Conservation (phyloP, 2,888 invertebrate species). For the Gibbula magus region DNA sequence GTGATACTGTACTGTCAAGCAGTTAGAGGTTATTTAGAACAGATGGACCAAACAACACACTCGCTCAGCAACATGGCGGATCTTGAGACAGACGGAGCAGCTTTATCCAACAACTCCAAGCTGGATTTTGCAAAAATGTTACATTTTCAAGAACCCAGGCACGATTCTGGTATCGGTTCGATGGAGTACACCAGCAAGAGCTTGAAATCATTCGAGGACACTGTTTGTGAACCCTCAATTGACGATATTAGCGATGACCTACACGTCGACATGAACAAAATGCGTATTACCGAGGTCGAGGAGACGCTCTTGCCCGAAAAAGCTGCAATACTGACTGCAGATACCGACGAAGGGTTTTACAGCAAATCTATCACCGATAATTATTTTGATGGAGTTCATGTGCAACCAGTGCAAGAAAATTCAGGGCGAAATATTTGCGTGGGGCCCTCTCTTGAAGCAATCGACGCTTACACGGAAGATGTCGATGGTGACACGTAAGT, state of each 20-base stretch:
- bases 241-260: not conserved
- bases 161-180: not conserved
- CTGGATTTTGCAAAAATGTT: not conserved
- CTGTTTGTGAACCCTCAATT: too few species aligned
- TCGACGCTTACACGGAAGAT: conserved; percentile 55
- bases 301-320: not conserved
- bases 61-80: too few species aligned
- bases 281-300: not conserved
- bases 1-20: too few species aligned
- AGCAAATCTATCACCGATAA: not conserved
- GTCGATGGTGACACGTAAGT: conserved; percentile 70
- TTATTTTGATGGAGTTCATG: not conserved
- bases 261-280: not conserved
- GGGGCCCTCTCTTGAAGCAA: conserved; percentile 15
- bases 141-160: not conserved
- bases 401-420: not conserved
- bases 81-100: too few species aligned
- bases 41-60: too few species aligned
- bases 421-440: not conserved
- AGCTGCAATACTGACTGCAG: not conserved
- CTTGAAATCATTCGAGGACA: not conserved
- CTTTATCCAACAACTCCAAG: not conserved
- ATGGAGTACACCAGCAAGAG: not conserved
- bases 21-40: too few species aligned
- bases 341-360: not conserved